Conservation (phyloP, 2,888 invertebrate genomes). For the Trimorus sp. region DNA sequence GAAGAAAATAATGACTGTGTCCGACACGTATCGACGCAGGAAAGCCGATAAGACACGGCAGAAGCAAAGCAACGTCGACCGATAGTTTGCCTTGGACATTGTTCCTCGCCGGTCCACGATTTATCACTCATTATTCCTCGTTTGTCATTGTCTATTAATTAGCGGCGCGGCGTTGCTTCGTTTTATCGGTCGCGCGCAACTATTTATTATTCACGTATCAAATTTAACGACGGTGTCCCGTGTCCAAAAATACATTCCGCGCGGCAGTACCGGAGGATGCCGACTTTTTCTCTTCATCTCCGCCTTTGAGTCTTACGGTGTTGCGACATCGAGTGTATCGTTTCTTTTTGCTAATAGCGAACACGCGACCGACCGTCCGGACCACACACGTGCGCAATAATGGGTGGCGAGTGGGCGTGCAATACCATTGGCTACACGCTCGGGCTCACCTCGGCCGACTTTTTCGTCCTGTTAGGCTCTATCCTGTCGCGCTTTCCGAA, state of each 20-base stretch:
- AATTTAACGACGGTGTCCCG: conserved; percentile 5
- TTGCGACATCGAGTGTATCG: conserved; percentile 65
- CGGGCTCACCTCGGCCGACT: conserved; percentile 61
- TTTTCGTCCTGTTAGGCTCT: conserved; percentile 63
- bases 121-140: too few species aligned
- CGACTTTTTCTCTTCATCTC: conserved; percentile 39
- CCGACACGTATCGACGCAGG: too few species aligned
- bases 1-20: too few species aligned
- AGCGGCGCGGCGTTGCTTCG: not conserved
- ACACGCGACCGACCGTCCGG: conserved; percentile 80
- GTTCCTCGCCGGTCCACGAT: too few species aligned
- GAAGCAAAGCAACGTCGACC: too few species aligned
- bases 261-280: conserved; percentile 18
- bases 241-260: conserved; percentile 30
- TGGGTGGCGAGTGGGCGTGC: conserved; percentile 74
- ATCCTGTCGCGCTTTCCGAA: conserved; percentile 59
- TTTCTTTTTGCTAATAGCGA: conserved; percentile 78
- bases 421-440: conserved; percentile 66
- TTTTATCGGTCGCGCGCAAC: not conserved
- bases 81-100: too few species aligned
- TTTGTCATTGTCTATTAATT: too few species aligned
- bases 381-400: conserved; percentile 80
- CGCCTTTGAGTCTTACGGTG: conserved; percentile 55
- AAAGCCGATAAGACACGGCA: too few species aligned
- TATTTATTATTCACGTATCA: conserved; percentile 20